A percentile compares a stretch with the other conserved stretches of the same genome.
Evolutionary conservation across 2,113 vertebrate genomes (phyloP).

Genomic region (Balaeniceps rex): DNA sequence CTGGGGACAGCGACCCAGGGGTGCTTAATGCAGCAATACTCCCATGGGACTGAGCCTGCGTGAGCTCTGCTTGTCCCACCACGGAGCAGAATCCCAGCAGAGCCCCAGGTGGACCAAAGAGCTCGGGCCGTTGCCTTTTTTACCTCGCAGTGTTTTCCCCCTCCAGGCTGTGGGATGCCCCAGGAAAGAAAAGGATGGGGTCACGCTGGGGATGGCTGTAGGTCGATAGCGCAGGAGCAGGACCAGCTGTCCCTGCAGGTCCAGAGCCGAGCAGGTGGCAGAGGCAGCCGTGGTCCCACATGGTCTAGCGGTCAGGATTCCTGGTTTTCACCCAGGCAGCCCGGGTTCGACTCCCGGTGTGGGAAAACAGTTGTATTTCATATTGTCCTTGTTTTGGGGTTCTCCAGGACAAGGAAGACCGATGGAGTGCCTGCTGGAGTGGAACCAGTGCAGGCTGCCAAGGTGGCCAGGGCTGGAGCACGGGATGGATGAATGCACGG

Average conservation of each 20-base stretch:
- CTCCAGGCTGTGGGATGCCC: not conserved
- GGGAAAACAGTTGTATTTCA: not conserved
- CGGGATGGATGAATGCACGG: rapidly evolving
- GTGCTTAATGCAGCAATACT: not conserved
- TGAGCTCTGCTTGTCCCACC: not conserved
- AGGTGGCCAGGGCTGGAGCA: not conserved
- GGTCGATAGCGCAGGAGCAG: not conserved
- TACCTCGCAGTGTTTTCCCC: rapidly evolving
- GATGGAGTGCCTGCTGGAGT: not conserved
- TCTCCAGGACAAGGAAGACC: rapidly evolving
- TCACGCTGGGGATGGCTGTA: too few species aligned
- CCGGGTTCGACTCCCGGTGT: not conserved
- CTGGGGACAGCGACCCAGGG: rapidly evolving
- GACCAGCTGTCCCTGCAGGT: not conserved
- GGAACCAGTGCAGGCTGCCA: rapidly evolving
- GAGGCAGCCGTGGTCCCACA: not conserved
- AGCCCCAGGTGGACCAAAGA: not conserved
- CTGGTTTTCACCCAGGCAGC: constrained; percentile 27
- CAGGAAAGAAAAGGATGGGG: not conserved
- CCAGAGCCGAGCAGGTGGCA: not conserved
- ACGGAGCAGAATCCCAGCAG: not conserved
- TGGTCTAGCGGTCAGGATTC: not conserved
- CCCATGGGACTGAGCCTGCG: rapidly evolving
- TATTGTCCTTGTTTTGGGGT: not conserved
- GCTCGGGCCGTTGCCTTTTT: rapidly evolving